Conservation (phyloP, 2,888 invertebrate species). For the Malthinus seriepunctatus region DNA sequence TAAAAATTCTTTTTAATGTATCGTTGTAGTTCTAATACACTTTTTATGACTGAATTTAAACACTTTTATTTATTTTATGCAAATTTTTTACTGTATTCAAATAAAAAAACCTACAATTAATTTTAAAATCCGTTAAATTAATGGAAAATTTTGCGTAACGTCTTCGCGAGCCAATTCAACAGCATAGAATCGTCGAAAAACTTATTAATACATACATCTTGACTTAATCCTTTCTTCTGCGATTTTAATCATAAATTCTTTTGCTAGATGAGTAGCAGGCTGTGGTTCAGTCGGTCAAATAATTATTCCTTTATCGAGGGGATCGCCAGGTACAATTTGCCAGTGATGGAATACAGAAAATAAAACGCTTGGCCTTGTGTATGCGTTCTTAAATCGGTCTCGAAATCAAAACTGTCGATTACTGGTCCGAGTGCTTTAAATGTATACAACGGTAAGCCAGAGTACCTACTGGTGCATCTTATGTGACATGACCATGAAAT, state of each 20-base stretch:
- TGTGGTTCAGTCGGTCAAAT: constrained; percentile 97
- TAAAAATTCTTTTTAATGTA: not conserved
- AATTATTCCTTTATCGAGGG: constrained; percentile 95
- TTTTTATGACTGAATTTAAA: not conserved
- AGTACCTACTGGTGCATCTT: constrained; percentile 98
- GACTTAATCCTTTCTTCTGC: constrained; percentile 96
- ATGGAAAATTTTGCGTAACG: constrained; percentile 88
- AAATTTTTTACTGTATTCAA: too few species aligned
- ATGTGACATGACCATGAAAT: constrained; percentile 99
- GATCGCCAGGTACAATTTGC: constrained; percentile 99
- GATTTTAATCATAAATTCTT: constrained; percentile 99
- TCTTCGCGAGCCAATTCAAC: constrained; percentile 96
- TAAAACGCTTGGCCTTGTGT: constrained; percentile 99
- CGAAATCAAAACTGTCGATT: constrained; percentile 99
- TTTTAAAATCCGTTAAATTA: constrained; percentile 49
- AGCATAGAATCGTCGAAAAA: constrained; percentile 99
- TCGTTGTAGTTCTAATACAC: not conserved
- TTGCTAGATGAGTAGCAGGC: constrained; percentile 95
- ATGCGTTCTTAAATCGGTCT: constrained; percentile 97
- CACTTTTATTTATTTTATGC: not conserved
- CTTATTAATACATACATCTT: constrained; percentile 99
- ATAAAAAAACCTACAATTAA: not conserved
- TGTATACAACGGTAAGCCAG: constrained; percentile 97
- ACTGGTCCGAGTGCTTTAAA: constrained; percentile 99
- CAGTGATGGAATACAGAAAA: constrained; percentile 99